Evolutionary conservation across 1,140 invertebrate species (phyloP).

Genomic region (Drosophila kurseongensis): DNA sequence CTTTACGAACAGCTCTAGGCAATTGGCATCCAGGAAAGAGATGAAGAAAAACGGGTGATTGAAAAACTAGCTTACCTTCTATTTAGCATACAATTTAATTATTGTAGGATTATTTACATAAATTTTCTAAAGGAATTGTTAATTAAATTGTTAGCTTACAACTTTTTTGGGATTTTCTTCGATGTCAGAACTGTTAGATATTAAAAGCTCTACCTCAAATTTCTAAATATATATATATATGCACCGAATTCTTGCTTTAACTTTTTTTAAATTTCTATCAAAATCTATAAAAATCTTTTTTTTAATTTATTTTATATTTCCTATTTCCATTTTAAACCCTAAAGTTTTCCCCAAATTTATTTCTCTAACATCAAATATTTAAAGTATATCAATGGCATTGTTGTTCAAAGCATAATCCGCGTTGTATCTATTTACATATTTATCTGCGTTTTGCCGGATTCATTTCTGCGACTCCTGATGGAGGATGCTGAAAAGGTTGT

Average conservation of each 20-base stretch:
- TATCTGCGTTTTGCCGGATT: conserved; percentile 66
- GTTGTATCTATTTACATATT: conserved; percentile 82
- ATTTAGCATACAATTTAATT: conserved; percentile 11
- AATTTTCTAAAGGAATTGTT: too few relatives aligned
- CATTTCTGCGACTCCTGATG: conserved; percentile 21
- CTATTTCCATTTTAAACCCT: neutral
- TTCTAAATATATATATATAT: too few relatives aligned
- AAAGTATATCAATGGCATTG: conserved; percentile 32
- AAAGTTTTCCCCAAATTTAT: too few relatives aligned
- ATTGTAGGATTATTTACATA: neutral
- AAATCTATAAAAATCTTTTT: too few relatives aligned
- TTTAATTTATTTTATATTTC: too few relatives aligned
- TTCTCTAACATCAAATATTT: conserved; percentile 5
- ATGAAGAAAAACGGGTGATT: neutral
- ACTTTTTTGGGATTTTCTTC: too few relatives aligned
- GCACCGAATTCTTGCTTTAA: too few relatives aligned
- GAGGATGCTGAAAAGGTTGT: neutral
- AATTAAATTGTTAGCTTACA: too few relatives aligned
- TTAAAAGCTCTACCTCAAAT: too few relatives aligned
- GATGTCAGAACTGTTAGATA: too few relatives aligned
- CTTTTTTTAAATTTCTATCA: too few relatives aligned
- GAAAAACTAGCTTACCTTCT: neutral
- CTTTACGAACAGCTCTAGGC: conserved; percentile 5
- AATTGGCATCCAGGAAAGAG: neutral
- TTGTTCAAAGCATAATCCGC: conserved; percentile 70